Conservation (phyloP, 2,888 invertebrate species). For the Villa cingulata region DNA sequence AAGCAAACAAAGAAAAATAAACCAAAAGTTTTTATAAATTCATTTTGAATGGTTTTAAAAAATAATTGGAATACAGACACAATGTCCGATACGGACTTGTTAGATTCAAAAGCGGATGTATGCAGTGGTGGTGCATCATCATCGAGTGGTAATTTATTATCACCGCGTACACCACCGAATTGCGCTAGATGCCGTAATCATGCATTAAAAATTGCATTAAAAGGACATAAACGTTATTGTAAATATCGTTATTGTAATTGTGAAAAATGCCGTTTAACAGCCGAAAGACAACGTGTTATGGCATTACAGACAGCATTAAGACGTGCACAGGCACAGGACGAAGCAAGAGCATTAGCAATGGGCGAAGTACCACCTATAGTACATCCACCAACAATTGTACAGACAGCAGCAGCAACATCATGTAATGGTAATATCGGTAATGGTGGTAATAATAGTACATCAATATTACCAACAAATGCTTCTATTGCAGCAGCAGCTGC, state of each 20-base stretch:
- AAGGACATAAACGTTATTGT: constrained; percentile 89
- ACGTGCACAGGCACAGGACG: constrained; percentile 75
- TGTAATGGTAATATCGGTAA: too few species aligned
- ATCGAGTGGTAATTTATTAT: constrained; percentile 42
- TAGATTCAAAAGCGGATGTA: constrained; percentile 40
- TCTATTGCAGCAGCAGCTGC: constrained; percentile 12
- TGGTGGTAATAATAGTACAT: constrained; percentile 7
- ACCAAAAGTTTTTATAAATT: too few species aligned
- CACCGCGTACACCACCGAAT: constrained; percentile 73
- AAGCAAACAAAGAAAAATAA: too few species aligned
- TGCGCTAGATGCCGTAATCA: constrained; percentile 90
- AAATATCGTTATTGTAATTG: constrained; percentile 71
- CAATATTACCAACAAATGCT: too few species aligned
- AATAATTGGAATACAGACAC: constrained; percentile 31
- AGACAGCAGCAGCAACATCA: constrained; percentile 5
- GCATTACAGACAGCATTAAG: constrained; percentile 73
- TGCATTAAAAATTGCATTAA: constrained; percentile 71
- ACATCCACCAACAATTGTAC: constrained; percentile 14
- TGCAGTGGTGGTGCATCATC: constrained; percentile 37
- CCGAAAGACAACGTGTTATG: constrained; percentile 80
- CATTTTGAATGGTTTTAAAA: constrained; percentile 34
- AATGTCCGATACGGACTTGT: constrained; percentile 41
- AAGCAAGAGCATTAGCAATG: constrained; percentile 43
- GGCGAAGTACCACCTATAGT: constrained; percentile 40
- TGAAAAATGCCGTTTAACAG: constrained; percentile 73